These are phyloP conservation scores for Gymnorhina tibicen DNA, from an alignment of 2,113 vertebrate species.

Conservation along the genomic window DNA sequence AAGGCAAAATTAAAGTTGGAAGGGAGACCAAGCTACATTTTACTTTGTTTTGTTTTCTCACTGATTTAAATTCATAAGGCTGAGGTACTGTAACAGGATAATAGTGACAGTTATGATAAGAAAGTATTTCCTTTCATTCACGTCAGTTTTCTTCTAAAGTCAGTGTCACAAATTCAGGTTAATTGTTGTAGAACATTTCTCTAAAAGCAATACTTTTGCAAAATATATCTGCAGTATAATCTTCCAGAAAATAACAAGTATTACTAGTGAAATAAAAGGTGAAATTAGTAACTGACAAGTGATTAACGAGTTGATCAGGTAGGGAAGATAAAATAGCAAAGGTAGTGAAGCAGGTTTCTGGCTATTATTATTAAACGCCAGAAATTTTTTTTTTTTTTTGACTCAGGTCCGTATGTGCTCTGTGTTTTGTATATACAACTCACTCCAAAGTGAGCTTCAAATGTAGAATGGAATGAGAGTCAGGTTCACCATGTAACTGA, in stretches of 20 bases:
- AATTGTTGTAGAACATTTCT: background rate
- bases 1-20: background rate
- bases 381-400: rapidly evolving
- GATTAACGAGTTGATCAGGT: background rate
- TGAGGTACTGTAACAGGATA: background rate
- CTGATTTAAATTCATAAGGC: conserved; percentile 9
- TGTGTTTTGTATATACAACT: background rate
- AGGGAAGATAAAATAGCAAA: background rate
- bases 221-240: conserved; percentile 18
- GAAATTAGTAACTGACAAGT: conserved; percentile 16
- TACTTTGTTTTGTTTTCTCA: background rate
- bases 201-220: background rate
- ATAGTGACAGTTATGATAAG: background rate
- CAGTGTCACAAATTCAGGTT: background rate
- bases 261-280: conserved; percentile 15
- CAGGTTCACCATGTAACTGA: background rate
- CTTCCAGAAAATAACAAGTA: conserved; percentile 38
- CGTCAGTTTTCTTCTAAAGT: background rate
- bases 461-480: background rate
- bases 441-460: background rate
- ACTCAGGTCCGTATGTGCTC: background rate
- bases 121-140: background rate
- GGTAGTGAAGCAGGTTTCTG: background rate
- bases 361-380: background rate
- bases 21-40: background rate